Evolutionary conservation across 2,888 invertebrate species (phyloP).

Genomic region (Apeira syringaria): DNA sequence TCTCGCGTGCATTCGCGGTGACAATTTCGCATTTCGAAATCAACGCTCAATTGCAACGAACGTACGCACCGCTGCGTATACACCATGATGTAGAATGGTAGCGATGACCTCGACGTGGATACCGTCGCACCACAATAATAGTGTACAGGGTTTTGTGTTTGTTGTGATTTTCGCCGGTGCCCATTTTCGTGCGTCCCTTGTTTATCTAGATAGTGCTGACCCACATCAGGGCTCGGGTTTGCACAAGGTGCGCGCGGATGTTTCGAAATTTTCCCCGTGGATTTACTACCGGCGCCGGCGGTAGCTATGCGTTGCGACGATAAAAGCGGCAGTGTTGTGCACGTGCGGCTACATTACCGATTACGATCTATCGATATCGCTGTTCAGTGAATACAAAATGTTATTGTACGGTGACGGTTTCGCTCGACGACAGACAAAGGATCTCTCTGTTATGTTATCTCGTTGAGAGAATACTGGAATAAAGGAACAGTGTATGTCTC

Average conservation of each 20-base stretch:
- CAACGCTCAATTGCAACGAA: slow-evolving; percentile 55
- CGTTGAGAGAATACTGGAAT: slow-evolving; percentile 45
- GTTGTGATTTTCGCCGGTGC: slow-evolving; percentile 36
- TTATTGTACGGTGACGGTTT: slow-evolving; percentile 40
- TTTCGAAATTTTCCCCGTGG: slow-evolving; percentile 53
- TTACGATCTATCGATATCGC: slow-evolving; percentile 51
- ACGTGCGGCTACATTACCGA: slow-evolving; percentile 45
- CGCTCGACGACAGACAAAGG: slow-evolving; percentile 42
- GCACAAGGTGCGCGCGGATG: slow-evolving; percentile 35
- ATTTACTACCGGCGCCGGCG: slow-evolving; percentile 31
- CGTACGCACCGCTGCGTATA: slow-evolving; percentile 44
- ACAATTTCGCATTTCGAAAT: slow-evolving; percentile 68
- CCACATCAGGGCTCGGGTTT: slow-evolving; percentile 51
- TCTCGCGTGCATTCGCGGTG: slow-evolving; percentile 34
- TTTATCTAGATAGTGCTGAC: slow-evolving; percentile 56
- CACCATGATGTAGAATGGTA: slow-evolving; percentile 54
- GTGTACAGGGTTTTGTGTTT: slow-evolving; percentile 71
- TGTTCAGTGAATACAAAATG: slow-evolving; percentile 32
- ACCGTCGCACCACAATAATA: slow-evolving; percentile 41
- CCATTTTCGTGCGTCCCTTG: slow-evolving; percentile 35
- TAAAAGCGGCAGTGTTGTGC: slow-evolving; percentile 45
- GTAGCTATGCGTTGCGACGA: slow-evolving; percentile 36
- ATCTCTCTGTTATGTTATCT: slow-evolving; percentile 58
- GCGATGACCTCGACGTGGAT: slow-evolving; percentile 61
- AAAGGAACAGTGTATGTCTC: slow-evolving; percentile 35